These are phyloP conservation scores for Aurelia aurita DNA, from an alignment of 30 jellyfish, hydroid and myxozoan species.

Conservation along the genomic window DNA sequence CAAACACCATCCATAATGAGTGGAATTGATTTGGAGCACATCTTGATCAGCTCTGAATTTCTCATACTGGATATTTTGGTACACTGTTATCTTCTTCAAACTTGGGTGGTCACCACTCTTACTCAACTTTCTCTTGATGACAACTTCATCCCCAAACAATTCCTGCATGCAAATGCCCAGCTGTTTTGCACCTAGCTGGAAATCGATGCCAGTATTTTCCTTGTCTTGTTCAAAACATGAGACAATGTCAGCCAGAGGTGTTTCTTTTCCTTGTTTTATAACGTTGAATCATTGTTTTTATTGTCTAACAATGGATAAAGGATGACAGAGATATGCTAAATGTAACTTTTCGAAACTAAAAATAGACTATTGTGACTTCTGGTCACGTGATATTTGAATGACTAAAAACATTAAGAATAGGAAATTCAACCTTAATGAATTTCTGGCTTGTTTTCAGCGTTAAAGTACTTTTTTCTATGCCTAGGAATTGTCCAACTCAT, in stretches of 20 bases:
- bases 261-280: not conserved
- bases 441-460: no score
- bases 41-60: slow-evolving; percentile 6
- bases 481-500: no score
- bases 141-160: not conserved
- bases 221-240: slow-evolving; percentile 6
- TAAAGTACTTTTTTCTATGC: no score
- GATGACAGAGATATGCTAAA: no score
- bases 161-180: not conserved
- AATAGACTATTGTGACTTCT: no score
- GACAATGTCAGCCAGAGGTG: not conserved
- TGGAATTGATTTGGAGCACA: not conserved
- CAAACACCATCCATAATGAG: slow-evolving; percentile 14
- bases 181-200: not conserved
- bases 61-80: not conserved
- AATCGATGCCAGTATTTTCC: not conserved
- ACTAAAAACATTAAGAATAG: no score
- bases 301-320: no score
- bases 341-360: no score
- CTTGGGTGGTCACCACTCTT: no score
- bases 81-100: not conserved
- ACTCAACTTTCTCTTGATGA: not conserved
- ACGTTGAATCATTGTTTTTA: no score
- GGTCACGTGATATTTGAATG: no score
- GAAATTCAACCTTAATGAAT: no score